Evolutionary conservation across 2,888 invertebrate genomes (phyloP), one percentile per base, ranked within the genome.

Genomic region (Melikaiella ostensackeni): DNA sequence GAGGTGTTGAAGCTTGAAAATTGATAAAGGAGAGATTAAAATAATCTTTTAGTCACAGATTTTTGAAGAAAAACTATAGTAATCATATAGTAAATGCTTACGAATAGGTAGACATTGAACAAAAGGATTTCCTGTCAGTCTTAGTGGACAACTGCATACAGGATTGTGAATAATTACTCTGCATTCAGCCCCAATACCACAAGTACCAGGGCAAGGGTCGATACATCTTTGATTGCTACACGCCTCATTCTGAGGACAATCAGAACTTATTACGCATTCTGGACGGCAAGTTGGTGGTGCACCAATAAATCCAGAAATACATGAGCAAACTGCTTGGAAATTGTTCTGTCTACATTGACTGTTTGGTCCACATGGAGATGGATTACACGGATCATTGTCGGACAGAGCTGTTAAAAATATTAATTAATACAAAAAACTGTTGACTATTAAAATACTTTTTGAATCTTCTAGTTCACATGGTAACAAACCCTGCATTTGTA

Each of bases 151-250:
- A 83, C 94, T 95, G 88, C 98, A 98, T 74, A 97, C 95, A 0
- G 98, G 97, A 89, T 95, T 96, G 90, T 98, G 98, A 88, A 97
- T 96, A 81, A 96, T 94, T 1, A 96, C 95, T 86, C 94, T 94
- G 88, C 98, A 98, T 83, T 94, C 92, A 0, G 98, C 96, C 74
- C 94, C 94, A 83, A 95, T 93, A 79, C 97, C 97, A 83, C 97
- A 97, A 16, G 95, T 94, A 55, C 96, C 96, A 24, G 94, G 94
- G 85, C 97, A 97, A 55, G 97, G 97, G 87, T 97, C 95, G 7
- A 94, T 92, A 87, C 97, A 97, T 90, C 95, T 96, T 81, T 95
- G 94, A 87, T 96, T 96, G 6, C 95, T 94, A 87, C 97, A 97
- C 11, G 96, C 95, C 86, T 94, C 94, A 83, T 96, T 93, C 81